A percentile compares a stretch with the other conserved stretches of the same genome.
Evolutionary conservation across 2,113 vertebrate genomes (phyloP).

Genomic region (Pogona vitticeps): DNA sequence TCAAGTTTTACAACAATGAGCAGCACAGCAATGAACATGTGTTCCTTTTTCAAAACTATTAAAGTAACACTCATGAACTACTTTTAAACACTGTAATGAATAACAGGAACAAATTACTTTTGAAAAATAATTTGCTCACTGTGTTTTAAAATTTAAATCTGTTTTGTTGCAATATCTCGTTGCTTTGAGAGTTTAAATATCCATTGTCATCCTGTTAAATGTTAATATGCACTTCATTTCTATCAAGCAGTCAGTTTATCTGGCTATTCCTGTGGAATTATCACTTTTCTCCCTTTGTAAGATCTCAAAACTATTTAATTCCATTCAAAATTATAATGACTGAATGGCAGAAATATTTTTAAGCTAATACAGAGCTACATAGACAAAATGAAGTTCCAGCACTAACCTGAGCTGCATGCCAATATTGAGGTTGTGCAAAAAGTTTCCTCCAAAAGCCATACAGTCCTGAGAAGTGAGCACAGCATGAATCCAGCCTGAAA

Average conservation of each 20-base stretch:
- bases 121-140: no score
- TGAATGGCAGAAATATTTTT: slow-evolving; percentile 40
- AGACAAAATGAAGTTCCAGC: neutral
- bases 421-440: slow-evolving; percentile 99
- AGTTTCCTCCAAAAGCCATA: slow-evolving; percentile 99
- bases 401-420: slow-evolving; percentile 99
- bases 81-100: no score
- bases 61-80: no score
- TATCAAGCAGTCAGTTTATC: slow-evolving; percentile 31
- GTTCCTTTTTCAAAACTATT: slow-evolving; percentile 36
- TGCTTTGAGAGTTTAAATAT: neutral
- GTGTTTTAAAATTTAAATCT: slow-evolving; percentile 23
- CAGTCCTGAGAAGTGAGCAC: slow-evolving; percentile 99
- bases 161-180: slow-evolving; percentile 13
- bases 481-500: slow-evolving; percentile 97
- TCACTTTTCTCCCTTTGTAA: slow-evolving; percentile 5
- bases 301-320: slow-evolving; percentile 37
- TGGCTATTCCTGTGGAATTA: slow-evolving; percentile 28
- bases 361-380: slow-evolving; percentile 17
- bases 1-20: no score
- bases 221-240: slow-evolving; percentile 39
- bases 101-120: no score
- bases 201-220: neutral
- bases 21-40: neutral
- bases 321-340: slow-evolving; percentile 39